Base-by-base conservation (phyloP, 2,888 invertebrate species). In the Allygus modestus region DNA sequence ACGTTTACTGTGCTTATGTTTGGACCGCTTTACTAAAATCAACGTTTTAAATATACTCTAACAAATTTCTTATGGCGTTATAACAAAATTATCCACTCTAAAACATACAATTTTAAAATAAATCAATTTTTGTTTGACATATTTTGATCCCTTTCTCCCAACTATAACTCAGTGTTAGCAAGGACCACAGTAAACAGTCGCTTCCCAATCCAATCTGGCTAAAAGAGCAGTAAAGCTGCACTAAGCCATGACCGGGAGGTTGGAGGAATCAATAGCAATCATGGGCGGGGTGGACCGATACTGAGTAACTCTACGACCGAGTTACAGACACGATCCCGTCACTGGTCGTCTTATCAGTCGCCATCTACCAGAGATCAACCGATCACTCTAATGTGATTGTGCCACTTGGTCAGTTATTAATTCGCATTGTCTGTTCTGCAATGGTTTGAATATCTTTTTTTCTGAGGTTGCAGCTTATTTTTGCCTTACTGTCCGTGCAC, bases 231-330 rank as follows among this genome's bases (percentile, higher is more conserved):
- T 65, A 65, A 65, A 65, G 65, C 28, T 65, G 28, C 15, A 17
- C 65, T 31, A 58, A 58, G 58, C 26, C 26, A 23, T 17, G 58
- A 26, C 5, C 26, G 20, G 65, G 4, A 9, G 31, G 20, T 17
- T 46, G 12, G 46, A 46, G 58, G 12, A 23, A 65, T 65, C 65
- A 65, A 65, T 65, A 65, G 23, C 54, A 54, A 54, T 65, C 31
- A 31, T 26, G 65, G 65, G 65, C 26, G 28, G 65, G 31, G 65
- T 28, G 31, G 31, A n/a, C 58, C 58, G n/a, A n/a, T 37, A 37
- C 37, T 37, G 37, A 7, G n/a, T n/a, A n/a, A n/a, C n/a, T n/a
- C n/a, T n/a, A n/a, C n/a, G n/a, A n/a, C n/a, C n/a, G n/a, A n/a
- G n/a, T n/a, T n/a, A n/a, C n/a, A n/a, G n/a, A 37, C 37, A 37